Percentiles rank a stretch among this genome's conserved stretches.
Evolutionary conservation across 1,140 invertebrate species (phyloP).

Genomic region (Tetramorium parvispinum): DNA sequence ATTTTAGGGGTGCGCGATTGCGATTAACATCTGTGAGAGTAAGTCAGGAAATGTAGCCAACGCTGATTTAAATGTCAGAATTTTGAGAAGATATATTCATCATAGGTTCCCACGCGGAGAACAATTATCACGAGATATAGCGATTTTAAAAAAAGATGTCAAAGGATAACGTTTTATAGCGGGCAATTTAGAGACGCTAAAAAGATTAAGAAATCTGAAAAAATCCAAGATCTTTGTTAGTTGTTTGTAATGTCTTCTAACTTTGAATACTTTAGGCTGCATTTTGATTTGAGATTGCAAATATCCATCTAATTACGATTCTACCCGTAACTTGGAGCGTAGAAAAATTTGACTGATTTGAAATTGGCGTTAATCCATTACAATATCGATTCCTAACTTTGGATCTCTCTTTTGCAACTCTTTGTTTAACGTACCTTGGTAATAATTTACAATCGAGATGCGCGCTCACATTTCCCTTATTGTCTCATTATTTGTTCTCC

Average conservation of each 20-base stretch:
- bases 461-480: neutral
- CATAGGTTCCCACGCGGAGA: neutral
- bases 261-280: neutral
- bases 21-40: conserved; percentile 37
- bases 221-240: neutral
- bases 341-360: no score
- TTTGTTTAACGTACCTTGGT: neutral
- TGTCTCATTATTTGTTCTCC: neutral
- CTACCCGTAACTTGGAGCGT: neutral
- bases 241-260: neutral
- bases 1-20: conserved; percentile 33
- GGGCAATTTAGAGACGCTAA: neutral
- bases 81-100: neutral
- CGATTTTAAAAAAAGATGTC: neutral
- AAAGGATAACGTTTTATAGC: neutral
- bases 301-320: neutral
- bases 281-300: neutral
- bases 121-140: neutral
- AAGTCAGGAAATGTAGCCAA: neutral
- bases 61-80: conserved; percentile 20
- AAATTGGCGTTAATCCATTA: no score
- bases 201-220: neutral
- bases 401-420: neutral
- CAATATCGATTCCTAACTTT: neutral
- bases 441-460: neutral